These are phyloP conservation scores for Cliona cf. orientalis DNA, from an alignment of 37 sponge, comb jelly and placozoan species.

Conservation along the genomic window DNA sequence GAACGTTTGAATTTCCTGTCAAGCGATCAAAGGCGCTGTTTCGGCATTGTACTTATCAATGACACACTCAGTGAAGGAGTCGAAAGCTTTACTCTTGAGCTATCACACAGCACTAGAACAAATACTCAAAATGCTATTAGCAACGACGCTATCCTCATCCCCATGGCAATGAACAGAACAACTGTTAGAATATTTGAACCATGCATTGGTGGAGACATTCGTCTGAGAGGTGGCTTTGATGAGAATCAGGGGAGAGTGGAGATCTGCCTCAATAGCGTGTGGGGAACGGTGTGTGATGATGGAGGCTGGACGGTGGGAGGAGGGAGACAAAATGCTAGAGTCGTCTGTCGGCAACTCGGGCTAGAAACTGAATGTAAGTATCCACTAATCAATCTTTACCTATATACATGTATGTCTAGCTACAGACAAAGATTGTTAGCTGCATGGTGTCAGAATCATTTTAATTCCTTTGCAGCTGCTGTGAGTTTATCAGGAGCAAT, in stretches of 20 bases:
- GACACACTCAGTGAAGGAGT: not conserved
- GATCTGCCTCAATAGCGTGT: constrained; percentile 4
- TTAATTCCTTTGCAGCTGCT: no score
- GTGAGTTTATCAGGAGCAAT: not conserved
- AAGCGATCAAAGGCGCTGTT: no score
- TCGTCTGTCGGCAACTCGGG: not conserved
- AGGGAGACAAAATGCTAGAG: constrained; percentile 2
- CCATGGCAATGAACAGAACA: not conserved
- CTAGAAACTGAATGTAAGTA: no score
- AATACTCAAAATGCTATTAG: no score
- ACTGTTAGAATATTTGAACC: not conserved
- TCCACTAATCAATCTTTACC: no score
- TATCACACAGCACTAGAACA: not conserved
- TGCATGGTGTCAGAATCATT: no score
- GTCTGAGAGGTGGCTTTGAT: not conserved
- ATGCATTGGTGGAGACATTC: constrained; percentile 19
- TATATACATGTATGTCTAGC: no score
- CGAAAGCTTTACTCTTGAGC: not conserved
- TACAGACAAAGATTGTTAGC: no score
- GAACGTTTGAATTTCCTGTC: no score
- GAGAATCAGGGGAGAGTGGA: constrained; percentile 12
- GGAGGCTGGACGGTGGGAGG: not conserved
- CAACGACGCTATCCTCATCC: not conserved
- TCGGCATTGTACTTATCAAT: not conserved
- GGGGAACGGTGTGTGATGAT: constrained; percentile 35